Evolutionary conservation across 2,888 invertebrate species (phyloP).

Genomic region (Cremastinae sp.): DNA sequence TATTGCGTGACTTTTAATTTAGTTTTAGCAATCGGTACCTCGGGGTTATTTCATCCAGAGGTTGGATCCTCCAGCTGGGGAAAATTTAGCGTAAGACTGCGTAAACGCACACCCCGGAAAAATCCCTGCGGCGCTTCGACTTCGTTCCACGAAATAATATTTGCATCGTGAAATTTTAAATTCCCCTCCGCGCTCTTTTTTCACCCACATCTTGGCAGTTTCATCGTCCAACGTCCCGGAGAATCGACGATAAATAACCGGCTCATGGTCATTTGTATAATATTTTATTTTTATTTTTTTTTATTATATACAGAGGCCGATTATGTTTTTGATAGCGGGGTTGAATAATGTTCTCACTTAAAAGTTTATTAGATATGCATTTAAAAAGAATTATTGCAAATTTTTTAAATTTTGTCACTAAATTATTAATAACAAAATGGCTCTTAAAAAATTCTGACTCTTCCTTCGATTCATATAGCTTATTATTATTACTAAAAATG

Average conservation of each 20-base stretch:
- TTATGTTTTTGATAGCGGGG: neutral
- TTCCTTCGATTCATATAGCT: too few relatives aligned
- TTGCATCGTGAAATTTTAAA: slow-evolving; percentile 23
- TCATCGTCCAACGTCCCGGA: too few relatives aligned
- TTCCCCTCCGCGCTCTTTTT: neutral
- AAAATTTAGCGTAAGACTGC: neutral
- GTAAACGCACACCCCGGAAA: neutral
- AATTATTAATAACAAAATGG: too few relatives aligned
- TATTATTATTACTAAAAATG: too few relatives aligned
- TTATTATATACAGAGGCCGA: neutral
- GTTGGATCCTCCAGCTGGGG: slow-evolving; percentile 1
- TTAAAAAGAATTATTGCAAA: too few relatives aligned
- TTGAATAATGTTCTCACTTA: too few relatives aligned
- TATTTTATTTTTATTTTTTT: neutral
- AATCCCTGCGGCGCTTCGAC: neutral
- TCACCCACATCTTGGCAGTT: too few relatives aligned
- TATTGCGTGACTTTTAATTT: neutral
- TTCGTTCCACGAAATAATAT: slow-evolving; percentile 32
- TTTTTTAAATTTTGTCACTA: too few relatives aligned
- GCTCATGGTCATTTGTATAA: neutral
- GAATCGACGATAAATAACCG: too few relatives aligned
- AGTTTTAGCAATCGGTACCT: neutral
- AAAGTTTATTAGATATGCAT: too few relatives aligned
- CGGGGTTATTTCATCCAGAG: slow-evolving; percentile 5
- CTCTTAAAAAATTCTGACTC: too few relatives aligned